phyloP scores from a whole-genome alignment of 2,797 vertebrate genomes.

The Tolypeutes matacus region DNA sequence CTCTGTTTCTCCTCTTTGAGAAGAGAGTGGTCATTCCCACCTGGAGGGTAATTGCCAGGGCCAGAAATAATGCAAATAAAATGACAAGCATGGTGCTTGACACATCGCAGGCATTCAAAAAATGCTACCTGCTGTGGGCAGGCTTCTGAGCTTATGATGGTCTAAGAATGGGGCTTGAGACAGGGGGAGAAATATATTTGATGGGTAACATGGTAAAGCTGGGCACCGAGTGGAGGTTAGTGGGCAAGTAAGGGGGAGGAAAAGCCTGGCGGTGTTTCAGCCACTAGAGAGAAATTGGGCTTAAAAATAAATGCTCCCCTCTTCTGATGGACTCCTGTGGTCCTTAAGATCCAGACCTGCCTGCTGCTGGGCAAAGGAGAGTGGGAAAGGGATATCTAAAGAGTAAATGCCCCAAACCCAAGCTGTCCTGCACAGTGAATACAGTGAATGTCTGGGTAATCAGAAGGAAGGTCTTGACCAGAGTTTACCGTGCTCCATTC shows the following conservation, averaged over 20 bases:
- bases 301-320: background rate
- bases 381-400: background rate
- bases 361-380: background rate
- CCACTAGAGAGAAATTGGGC: background rate
- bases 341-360: background rate
- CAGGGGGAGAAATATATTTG: background rate
- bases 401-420: background rate
- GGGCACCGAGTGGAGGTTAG: background rate
- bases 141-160: background rate
- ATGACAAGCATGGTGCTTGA: background rate
- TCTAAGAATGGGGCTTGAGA: background rate
- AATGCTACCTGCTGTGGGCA: background rate
- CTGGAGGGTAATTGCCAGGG: background rate
- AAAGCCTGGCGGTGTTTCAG: background rate
- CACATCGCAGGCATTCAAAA: background rate
- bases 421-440: rapidly evolving
- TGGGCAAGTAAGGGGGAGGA: background rate
- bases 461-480: background rate
- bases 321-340: background rate
- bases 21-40: background rate
- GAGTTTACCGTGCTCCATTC: background rate
- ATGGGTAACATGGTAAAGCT: background rate
- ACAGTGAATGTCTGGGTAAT: background rate
- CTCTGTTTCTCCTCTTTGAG: background rate
- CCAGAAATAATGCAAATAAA: background rate